These are phyloP conservation scores for Apamea anceps DNA, from an alignment of 2,888 invertebrate species.

Conservation along the genomic window DNA sequence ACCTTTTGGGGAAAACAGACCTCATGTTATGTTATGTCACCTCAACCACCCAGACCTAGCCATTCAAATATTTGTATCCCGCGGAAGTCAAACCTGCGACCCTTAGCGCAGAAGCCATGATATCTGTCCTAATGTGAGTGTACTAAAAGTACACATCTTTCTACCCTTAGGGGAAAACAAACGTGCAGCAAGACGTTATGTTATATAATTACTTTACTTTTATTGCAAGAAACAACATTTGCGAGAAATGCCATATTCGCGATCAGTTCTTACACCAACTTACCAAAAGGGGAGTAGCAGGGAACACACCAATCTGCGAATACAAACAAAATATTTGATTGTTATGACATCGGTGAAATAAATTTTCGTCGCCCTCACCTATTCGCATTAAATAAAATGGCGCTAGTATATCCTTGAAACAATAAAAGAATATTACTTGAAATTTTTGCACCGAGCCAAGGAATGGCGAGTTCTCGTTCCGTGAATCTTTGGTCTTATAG, in stretches of 20 bases:
- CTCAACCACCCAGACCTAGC: background rate
- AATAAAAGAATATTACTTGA: constrained; percentile 33
- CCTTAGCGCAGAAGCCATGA: background rate
- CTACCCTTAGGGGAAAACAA: too few relatives aligned
- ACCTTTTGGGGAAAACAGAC: too few relatives aligned
- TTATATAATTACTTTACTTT: background rate
- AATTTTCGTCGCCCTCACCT: constrained; percentile 31
- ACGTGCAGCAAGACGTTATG: background rate
- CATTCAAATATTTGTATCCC: background rate
- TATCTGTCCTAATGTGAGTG: background rate
- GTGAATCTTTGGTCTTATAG: background rate
- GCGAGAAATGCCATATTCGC: background rate
- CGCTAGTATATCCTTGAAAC: constrained; percentile 34
- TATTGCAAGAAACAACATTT: background rate
- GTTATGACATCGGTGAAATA: constrained; percentile 31
- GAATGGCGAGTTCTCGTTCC: background rate
- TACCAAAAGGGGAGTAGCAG: background rate
- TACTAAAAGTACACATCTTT: background rate
- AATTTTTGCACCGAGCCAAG: background rate
- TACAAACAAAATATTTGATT: constrained; percentile 56
- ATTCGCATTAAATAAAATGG: constrained; percentile 51
- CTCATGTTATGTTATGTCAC: background rate
- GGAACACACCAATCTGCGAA: constrained; percentile 16
- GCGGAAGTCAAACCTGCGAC: background rate
- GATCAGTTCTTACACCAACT: background rate